Percentiles rank a stretch among this genome's conserved stretches.
phyloP scores from a whole-genome alignment of 2,888 invertebrate genomes.

The Spicauda simplicius region DNA sequence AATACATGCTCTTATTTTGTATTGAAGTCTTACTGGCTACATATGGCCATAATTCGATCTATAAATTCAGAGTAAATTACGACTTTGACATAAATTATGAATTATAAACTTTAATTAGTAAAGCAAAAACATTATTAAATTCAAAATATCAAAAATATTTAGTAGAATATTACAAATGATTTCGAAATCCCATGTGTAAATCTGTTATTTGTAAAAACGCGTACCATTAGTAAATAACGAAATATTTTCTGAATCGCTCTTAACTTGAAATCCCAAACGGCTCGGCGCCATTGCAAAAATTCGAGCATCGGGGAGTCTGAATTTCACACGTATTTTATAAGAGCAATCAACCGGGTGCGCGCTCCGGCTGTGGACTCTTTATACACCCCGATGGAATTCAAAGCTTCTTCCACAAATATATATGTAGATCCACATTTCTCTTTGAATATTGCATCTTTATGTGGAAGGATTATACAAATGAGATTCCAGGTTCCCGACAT shows the following conservation, averaged over 20 bases:
- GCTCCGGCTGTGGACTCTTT: constrained; percentile 15
- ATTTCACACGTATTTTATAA: constrained; percentile 31
- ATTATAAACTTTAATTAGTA: too few relatives aligned
- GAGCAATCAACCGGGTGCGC: constrained; percentile 24
- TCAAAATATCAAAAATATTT: too few relatives aligned
- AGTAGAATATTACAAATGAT: too few relatives aligned
- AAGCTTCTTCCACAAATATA: constrained; percentile 15
- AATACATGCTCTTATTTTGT: too few relatives aligned
- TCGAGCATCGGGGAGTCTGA: constrained; percentile 10
- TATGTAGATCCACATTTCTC: neutral
- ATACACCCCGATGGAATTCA: constrained; percentile 15
- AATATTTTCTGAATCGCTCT: constrained; percentile 18
- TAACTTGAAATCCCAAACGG: constrained; percentile 15
- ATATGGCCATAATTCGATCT: too few relatives aligned
- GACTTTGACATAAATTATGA: too few relatives aligned
- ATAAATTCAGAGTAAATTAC: too few relatives aligned
- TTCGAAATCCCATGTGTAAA: too few relatives aligned
- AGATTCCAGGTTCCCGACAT: neutral
- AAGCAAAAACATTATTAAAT: too few relatives aligned
- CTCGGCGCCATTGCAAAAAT: constrained; percentile 13
- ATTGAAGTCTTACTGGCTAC: too few relatives aligned
- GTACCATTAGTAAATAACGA: constrained; percentile 1
- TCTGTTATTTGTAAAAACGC: neutral
- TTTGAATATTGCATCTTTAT: constrained; percentile 12
- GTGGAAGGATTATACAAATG: neutral